These are phyloP conservation scores for Chydorus sphaericus DNA, from an alignment of 2,888 invertebrate species.

Conservation along the genomic window DNA sequence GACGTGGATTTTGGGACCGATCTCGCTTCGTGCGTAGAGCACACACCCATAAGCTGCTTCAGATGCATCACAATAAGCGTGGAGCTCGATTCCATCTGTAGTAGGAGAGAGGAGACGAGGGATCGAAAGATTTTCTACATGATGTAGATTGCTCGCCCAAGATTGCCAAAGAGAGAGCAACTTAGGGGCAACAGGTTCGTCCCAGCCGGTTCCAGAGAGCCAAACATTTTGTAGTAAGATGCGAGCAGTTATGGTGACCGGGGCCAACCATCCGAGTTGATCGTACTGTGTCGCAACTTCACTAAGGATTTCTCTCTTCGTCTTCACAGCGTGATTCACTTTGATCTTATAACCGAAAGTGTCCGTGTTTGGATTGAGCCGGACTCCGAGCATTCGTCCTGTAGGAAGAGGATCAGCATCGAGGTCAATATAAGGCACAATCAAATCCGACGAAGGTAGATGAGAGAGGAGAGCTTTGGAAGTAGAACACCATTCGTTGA, in stretches of 20 bases:
- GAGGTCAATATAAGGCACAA: background rate
- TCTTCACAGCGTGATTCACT: background rate
- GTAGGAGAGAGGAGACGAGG: background rate
- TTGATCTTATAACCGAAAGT: background rate
- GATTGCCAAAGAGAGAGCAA: background rate
- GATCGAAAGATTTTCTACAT: background rate
- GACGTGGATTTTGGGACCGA: background rate
- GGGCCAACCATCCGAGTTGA: constrained; percentile 9
- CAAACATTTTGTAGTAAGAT: constrained; percentile 13
- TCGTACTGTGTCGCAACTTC: constrained; percentile 12
- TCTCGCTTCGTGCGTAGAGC: constrained; percentile 9
- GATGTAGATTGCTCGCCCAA: background rate
- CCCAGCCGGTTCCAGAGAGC: background rate
- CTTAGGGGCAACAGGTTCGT: constrained; percentile 10
- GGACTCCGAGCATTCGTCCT: constrained; percentile 1
- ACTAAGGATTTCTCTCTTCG: constrained; percentile 12
- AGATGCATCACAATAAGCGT: constrained; percentile 18
- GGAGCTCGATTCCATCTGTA: constrained; percentile 16
- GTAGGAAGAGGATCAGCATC: background rate
- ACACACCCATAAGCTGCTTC: constrained; percentile 16
- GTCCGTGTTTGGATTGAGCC: background rate
- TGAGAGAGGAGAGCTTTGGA: constrained; percentile 9
- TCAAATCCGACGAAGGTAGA: background rate
- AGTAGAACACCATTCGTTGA: constrained; percentile 13
- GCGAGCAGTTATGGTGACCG: constrained; percentile 7